Base-by-base conservation (phyloP, 2,888 invertebrate species). In the Andrena trimmerana region DNA sequence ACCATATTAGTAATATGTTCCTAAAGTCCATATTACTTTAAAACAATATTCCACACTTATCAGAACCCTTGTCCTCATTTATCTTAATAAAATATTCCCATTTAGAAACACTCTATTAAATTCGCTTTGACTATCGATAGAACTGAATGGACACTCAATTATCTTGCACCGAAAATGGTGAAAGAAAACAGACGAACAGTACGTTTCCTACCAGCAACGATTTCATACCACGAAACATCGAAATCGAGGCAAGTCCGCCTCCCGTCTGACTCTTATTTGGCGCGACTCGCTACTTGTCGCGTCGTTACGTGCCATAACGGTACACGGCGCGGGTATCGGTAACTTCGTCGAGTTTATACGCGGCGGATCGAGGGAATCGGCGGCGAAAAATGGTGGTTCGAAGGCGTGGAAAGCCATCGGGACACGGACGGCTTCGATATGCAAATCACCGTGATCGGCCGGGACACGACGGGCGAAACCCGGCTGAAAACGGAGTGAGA, bases 401-500 rank as follows among this genome's bases (percentile, higher is more conserved):
- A 63, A 85, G 82, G 68, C 84, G 83, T 83, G 82, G 54, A 76
- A 78, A 86, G 69, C 66, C 73, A 81, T 81, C 77, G 78, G 52
- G 31, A 31, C 65, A 68, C 70, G 79, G 48, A 31, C 57, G 27
- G 24, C 42, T 78, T 79, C 70, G 78, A 70, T 86, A 87, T 87
- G 88, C 79, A 83, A 86, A 88, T 88, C 42, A 67, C 60, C 48
- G 57, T 71, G 67, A 68, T 65, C 72, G 63, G 67, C 62, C 72
- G 63, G 67, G 63, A 75, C 77, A 75, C 50, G 63, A 70, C 72
- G 69, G 62, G 59, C 29, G 75, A 66, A 8, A 59, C 62, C 69
- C 24, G 57, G 70, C 72, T 86, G 60, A 78, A 87, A 86, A 85
- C 72, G 83, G 77, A 81, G 68, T 20, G 83, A 84, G 86, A 81